Evolutionary conservation across 53 echinoderm and acorn worm genomes (phyloP), one percentile per base, ranked within the genome.

Genomic region (Crossaster papposus): DNA sequence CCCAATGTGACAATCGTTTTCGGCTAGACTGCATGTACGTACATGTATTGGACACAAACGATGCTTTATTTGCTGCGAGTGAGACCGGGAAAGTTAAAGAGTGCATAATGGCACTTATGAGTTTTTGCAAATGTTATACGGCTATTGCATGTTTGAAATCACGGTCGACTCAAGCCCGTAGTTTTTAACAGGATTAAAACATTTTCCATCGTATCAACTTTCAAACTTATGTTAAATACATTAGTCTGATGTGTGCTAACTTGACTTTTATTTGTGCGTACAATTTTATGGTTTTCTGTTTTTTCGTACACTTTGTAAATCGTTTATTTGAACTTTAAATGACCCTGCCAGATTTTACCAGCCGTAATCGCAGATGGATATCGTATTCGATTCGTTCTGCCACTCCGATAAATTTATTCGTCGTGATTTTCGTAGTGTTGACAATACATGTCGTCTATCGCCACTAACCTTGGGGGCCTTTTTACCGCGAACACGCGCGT

Each of bases 391-490:
- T 73, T 52, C 14, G 31, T 51, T 85, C 51, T 85, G 85, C 51
- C 85, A 72, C 52, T 44, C 51, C 32, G 72, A 85, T 72, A 53
- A n/a, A 51, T 26, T 29, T 72, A 71, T 72, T 52, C 52, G 32
- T 85, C 50, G 17, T 22, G 54, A 72, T 85, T 85, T 85, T 54
- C 85, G 52, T 85, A 52, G 55, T 72, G 85, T 51, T 33, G 73
- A 72, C 85, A 53, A 13, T 26, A 85, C 36, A 34, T 72, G 72
- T 85, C 85, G 73, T 85, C 31, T 44, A 52, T 14, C 32, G 30
- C 33, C 73, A 72, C 53, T 28, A 73, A 53, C 54, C 72, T 52
- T 30, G 30, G 14, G 0, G 22, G 1, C 53, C 0, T 28, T 32
- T 15, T 53, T 32, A 72, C 72, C 85, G 23, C 73, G 28, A 70